phyloP scores from a whole-genome alignment of 2,888 invertebrate genomes.

The Lamellibrachia satsuma region DNA sequence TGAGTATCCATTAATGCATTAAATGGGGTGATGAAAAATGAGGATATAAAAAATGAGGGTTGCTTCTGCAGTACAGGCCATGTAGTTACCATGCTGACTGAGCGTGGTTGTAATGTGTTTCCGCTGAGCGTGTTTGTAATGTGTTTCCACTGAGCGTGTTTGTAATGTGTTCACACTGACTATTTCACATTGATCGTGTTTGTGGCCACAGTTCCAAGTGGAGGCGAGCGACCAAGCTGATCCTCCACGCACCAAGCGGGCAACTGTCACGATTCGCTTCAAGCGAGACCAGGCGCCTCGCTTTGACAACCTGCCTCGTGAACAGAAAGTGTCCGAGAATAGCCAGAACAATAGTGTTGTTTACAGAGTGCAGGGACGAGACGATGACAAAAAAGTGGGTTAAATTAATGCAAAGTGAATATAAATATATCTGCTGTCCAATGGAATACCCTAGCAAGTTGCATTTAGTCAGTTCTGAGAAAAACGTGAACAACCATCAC shows the following conservation, averaged over 20 bases:
- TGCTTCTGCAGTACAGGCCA: neutral
- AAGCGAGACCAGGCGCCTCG: constrained; percentile 42
- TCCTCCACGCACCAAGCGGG: constrained; percentile 48
- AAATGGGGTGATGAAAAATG: too few species aligned
- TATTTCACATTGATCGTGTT: neutral
- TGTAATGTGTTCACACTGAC: too few species aligned
- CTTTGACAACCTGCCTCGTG: constrained; percentile 40
- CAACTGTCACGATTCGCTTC: constrained; percentile 50
- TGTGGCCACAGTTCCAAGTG: constrained; percentile 51
- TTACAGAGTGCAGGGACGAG: constrained; percentile 37
- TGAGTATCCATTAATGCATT: too few species aligned
- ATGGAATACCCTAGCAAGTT: too few species aligned
- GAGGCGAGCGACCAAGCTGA: constrained; percentile 50
- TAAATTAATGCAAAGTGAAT: neutral
- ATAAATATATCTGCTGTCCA: neutral
- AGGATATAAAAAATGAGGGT: too few species aligned
- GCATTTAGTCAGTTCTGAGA: too few species aligned
- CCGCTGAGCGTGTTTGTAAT: too few species aligned
- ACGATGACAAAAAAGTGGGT: constrained; percentile 39
- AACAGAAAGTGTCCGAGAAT: constrained; percentile 40
- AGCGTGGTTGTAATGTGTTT: neutral
- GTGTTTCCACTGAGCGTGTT: too few species aligned
- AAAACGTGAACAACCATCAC: too few species aligned
- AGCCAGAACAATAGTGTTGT: constrained; percentile 35
- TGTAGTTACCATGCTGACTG: neutral